A percentile compares a stretch with the other conserved stretches of the same genome.
Conservation (phyloP, 1,140 invertebrate species). For the Varroa destructor region DNA sequence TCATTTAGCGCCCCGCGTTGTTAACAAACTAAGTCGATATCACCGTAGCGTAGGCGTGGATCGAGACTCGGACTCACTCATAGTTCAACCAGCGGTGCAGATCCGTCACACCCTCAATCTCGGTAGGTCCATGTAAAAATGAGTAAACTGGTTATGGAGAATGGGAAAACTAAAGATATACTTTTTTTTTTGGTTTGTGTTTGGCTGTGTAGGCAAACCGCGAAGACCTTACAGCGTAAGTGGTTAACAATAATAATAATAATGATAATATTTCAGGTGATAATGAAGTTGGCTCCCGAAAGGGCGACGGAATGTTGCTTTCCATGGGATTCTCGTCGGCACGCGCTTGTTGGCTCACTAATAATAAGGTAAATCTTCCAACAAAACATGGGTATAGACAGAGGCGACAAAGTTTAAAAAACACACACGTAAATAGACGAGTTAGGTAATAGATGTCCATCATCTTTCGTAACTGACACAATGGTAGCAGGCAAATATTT, state of each 20-base stretch:
- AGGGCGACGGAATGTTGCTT: slow-evolving; percentile 18
- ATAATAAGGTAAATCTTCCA: background rate
- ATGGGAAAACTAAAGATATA: too few species aligned
- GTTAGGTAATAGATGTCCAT: too few species aligned
- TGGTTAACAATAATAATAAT: too few species aligned
- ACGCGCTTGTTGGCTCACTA: slow-evolving; percentile 15
- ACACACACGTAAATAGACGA: too few species aligned
- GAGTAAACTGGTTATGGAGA: too few species aligned
- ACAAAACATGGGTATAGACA: too few species aligned
- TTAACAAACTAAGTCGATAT: slow-evolving; percentile 82
- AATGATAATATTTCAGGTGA: background rate
- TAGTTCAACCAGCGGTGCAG: slow-evolving; percentile 3
- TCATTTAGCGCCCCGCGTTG: slow-evolving; percentile 78
- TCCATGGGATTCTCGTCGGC: slow-evolving; percentile 26
- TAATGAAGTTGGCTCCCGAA: slow-evolving; percentile 18
- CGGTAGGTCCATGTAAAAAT: background rate
- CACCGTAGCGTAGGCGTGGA: slow-evolving; percentile 83
- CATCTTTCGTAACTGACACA: too few species aligned
- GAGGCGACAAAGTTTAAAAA: too few species aligned
- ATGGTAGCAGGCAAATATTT: too few species aligned
- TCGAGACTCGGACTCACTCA: slow-evolving; percentile 36
- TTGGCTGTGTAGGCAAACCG: too few species aligned
- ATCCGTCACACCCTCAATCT: slow-evolving; percentile 11
- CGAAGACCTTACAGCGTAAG: too few species aligned
- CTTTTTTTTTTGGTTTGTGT: too few species aligned